Evolutionary conservation across 2,797 vertebrate genomes (phyloP).

Genomic region (Epinephelus awoara): DNA sequence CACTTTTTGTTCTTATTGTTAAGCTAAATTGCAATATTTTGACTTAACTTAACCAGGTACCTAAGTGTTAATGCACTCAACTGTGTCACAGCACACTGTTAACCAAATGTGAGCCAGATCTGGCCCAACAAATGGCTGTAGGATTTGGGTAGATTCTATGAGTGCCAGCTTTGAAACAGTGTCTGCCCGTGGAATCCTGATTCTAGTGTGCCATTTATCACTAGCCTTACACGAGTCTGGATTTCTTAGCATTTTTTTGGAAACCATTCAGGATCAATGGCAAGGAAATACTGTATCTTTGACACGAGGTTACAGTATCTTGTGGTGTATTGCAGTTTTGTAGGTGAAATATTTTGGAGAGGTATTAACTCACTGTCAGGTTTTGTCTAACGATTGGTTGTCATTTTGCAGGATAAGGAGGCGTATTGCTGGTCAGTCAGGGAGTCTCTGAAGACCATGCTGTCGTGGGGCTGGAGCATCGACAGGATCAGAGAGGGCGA

Average conservation of each 20-base stretch:
- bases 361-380: not conserved
- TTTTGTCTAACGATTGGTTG: not conserved
- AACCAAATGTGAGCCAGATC: too few species aligned
- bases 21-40: not conserved
- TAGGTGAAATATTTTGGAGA: not conserved
- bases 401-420: slow-evolving; percentile 91
- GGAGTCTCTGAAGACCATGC: slow-evolving; percentile 95
- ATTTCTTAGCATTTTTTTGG: too few species aligned
- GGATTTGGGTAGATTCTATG: too few species aligned
- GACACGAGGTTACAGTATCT: not conserved
- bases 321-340: not conserved
- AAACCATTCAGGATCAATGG: not conserved
- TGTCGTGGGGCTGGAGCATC: slow-evolving; percentile 94
- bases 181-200: too few species aligned
- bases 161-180: too few species aligned
- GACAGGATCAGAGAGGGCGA: slow-evolving; percentile 93
- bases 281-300: not conserved
- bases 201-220: too few species aligned
- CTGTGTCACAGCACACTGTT: too few species aligned
- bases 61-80: too few species aligned
- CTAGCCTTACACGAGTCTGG: too few species aligned
- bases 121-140: too few species aligned
- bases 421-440: slow-evolving; percentile 93
- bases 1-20: not conserved
- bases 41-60: not conserved